Percentiles rank a stretch among this genome's conserved stretches.
Conservation (phyloP, 2,113 vertebrate species). For the Microcebus lehilahytsara region DNA sequence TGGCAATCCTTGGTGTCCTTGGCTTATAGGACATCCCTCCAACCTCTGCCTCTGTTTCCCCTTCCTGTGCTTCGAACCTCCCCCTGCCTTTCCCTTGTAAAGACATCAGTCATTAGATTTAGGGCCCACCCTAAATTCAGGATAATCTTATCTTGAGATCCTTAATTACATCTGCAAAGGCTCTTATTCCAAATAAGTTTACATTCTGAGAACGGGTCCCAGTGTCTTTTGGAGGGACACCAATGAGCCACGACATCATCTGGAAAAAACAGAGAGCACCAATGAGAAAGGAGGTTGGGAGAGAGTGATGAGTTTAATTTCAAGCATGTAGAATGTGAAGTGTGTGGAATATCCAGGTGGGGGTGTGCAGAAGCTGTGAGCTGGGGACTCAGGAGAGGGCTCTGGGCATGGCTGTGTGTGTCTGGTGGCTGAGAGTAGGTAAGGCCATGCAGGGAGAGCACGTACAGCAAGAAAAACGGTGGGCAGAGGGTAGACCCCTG, state of each 20-base stretch:
- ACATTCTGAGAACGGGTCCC: background rate
- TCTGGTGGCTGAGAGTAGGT: background rate
- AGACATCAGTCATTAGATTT: background rate
- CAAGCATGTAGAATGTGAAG: background rate
- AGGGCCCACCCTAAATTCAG: background rate
- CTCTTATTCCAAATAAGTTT: background rate
- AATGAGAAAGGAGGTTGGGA: background rate
- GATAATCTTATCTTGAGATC: background rate
- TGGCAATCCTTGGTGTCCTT: background rate
- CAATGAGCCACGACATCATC: background rate
- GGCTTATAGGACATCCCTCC: background rate
- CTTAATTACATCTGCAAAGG: background rate
- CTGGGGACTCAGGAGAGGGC: background rate
- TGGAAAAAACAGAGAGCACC: background rate
- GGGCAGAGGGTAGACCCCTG: background rate
- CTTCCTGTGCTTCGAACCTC: background rate
- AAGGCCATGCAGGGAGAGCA: background rate
- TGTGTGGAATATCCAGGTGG: background rate
- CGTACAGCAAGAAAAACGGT: background rate
- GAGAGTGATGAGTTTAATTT: background rate
- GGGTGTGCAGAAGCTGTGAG: background rate
- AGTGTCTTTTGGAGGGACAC: background rate
- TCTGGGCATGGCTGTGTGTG: background rate
- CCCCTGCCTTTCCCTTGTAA: background rate
- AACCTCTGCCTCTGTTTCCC: background rate